These are phyloP conservation scores for Poecilia wingei DNA, from an alignment of 2,797 vertebrate genomes.

Conservation along the genomic window DNA sequence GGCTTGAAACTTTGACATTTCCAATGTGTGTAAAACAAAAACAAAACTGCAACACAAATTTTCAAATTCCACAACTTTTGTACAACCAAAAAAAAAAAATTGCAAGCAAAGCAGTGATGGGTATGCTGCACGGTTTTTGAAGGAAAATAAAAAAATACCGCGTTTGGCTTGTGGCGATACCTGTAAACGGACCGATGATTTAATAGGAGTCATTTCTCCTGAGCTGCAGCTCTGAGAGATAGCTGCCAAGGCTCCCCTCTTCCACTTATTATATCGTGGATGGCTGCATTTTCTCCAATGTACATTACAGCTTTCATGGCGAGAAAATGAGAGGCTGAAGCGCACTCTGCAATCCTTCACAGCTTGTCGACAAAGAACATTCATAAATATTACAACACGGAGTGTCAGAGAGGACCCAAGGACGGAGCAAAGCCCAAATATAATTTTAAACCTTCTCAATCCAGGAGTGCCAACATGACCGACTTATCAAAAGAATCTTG, in stretches of 20 bases:
- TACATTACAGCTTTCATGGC: slow-evolving; percentile 7
- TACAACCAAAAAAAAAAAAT: not conserved
- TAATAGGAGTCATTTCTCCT: not conserved
- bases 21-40: not conserved
- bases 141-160: not conserved
- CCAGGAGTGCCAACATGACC: not conserved
- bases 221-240: not conserved
- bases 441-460: not conserved
- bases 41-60: not conserved
- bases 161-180: not conserved
- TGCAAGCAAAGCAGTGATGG: not conserved
- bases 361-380: slow-evolving; percentile 12
- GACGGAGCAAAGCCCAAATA: not conserved
- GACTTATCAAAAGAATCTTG: not conserved
- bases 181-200: not conserved
- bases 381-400: slow-evolving; percentile 9
- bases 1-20: not conserved
- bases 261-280: not conserved
- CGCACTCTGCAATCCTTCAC: slow-evolving; percentile 4
- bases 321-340: slow-evolving; percentile 3
- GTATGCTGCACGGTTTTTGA: not conserved
- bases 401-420: not conserved
- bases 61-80: not conserved
- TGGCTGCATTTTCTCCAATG: not conserved
- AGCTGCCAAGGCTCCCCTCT: not conserved